phyloP scores from a whole-genome alignment of 2,113 vertebrate species.

The Mastomys natalensis region DNA sequence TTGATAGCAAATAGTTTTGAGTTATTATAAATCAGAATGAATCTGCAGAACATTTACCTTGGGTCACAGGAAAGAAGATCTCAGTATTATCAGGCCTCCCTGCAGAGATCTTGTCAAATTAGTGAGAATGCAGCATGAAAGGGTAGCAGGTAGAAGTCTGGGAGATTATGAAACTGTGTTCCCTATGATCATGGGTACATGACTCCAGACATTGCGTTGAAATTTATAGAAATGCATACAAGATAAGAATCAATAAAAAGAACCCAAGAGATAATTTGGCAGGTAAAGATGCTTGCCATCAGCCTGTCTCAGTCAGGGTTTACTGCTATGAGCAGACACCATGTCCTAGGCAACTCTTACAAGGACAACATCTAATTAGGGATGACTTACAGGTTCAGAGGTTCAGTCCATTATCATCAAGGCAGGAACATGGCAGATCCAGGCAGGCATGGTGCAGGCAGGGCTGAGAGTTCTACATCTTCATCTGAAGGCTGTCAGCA shows the following conservation, averaged over 20 bases:
- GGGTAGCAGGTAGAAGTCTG: not conserved
- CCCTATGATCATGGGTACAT: not conserved
- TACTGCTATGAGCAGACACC: too few species aligned
- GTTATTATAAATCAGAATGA: slow-evolving; percentile 33
- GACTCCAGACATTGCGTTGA: not conserved
- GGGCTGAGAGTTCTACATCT: too few species aligned
- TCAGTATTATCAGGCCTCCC: not conserved
- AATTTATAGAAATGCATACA: not conserved
- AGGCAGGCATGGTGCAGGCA: too few species aligned
- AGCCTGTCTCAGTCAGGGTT: not conserved
- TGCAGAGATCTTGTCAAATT: not conserved
- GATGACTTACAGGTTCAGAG: too few species aligned
- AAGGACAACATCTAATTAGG: too few species aligned
- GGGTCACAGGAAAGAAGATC: not conserved
- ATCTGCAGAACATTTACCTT: not conserved
- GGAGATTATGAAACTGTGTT: not conserved
- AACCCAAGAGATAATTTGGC: not conserved
- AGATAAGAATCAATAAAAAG: not conserved
- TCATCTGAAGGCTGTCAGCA: too few species aligned
- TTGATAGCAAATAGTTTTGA: not conserved
- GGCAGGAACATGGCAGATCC: too few species aligned
- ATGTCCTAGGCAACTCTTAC: too few species aligned
- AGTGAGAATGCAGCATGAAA: not conserved
- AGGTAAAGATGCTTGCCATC: not conserved
- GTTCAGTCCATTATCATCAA: too few species aligned